Evolutionary conservation across 2,888 invertebrate species (phyloP).

Genomic region (Drosophila prostipennis): DNA sequence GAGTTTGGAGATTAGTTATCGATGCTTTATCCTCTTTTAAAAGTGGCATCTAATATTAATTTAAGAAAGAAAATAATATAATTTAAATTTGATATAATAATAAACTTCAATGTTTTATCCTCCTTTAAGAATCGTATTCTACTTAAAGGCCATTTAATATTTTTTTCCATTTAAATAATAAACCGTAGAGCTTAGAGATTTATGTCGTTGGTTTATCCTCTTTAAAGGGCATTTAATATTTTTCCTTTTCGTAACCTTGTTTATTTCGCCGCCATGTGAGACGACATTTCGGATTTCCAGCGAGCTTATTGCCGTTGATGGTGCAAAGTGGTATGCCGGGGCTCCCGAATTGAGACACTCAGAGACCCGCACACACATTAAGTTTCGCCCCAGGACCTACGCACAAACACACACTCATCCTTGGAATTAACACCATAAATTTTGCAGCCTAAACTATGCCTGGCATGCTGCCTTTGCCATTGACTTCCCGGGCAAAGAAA

Average conservation of each 20-base stretch:
- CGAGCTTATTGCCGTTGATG: conserved; percentile 52
- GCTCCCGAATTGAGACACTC: conserved; percentile 54
- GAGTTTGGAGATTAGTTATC: too few relatives aligned
- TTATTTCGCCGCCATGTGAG: conserved; percentile 23
- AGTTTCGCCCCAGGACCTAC: conserved; percentile 10
- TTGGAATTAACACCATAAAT: conserved; percentile 76
- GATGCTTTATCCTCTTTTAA: too few relatives aligned
- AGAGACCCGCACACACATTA: conserved; percentile 18
- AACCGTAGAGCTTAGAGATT: too few relatives aligned
- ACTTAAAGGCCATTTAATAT: conserved; percentile 23
- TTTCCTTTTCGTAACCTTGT: conserved; percentile 1
- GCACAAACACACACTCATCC: conserved; percentile 30
- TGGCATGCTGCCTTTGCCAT: conserved; percentile 47
- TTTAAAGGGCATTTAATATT: conserved; percentile 30
- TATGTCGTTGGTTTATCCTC: too few relatives aligned
- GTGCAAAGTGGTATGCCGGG: conserved; percentile 58
- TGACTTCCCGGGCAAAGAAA: conserved; percentile 14
- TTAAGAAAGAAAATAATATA: too few relatives aligned
- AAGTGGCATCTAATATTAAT: too few relatives aligned
- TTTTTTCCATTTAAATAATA: neutral
- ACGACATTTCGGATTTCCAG: conserved; percentile 42
- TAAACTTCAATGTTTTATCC: too few relatives aligned
- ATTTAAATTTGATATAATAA: too few relatives aligned
- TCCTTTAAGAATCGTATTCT: too few relatives aligned
- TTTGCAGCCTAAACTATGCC: conserved; percentile 67